Base-by-base conservation (phyloP, 2,888 invertebrate genomes). In the Cosmia trapezina region DNA sequence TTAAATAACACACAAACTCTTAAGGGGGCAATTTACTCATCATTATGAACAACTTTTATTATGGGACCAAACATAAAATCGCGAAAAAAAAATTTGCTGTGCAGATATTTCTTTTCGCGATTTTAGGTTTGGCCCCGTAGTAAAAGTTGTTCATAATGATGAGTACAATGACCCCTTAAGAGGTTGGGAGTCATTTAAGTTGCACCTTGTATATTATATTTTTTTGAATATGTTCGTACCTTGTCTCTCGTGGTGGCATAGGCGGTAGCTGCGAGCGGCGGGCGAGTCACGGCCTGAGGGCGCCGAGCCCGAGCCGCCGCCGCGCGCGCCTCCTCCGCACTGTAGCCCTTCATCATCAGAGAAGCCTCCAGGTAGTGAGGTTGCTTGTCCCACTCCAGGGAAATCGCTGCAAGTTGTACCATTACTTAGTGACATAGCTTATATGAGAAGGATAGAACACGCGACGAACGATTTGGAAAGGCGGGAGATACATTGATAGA, bases 291-390 rank as follows among this genome's bases (percentile, higher is more conserved):
- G 91, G 77, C 89, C 90, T 86, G 86, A 84, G 83, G 85, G 59
- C 86, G 87, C 77, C 82, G 88, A 80, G 87, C 80, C 87, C 93
- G 92, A 84, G 85, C 89, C 89, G 94, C 94, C 87, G 93, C 94
- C 89, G 85, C 94, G 81, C 94, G 95, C 91, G 97, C 96, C 90
- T 96, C 95, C 93, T 94, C 94, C 94, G 94, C 95, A 79, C 93
- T 93, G 95, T 96, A 96, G 73, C 96, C 98, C 97, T 97, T 98
- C 98, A 97, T 98, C 98, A 97, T 98, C 98, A 97, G 98, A 98
- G 98, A 98, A 98, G 97, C 98, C 97, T 97, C 97, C 97, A 96
- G 96, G 96, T 96, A 96, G 93, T 96, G 96, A 96, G 96, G 96
- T 92, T 96, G 96, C 93, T 96, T 93, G 95, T 96, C 96, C 96